Evolutionary conservation across 2,113 vertebrate genomes (phyloP), one percentile per base, ranked within the genome.

Genomic region (Oophaga pumilio): DNA sequence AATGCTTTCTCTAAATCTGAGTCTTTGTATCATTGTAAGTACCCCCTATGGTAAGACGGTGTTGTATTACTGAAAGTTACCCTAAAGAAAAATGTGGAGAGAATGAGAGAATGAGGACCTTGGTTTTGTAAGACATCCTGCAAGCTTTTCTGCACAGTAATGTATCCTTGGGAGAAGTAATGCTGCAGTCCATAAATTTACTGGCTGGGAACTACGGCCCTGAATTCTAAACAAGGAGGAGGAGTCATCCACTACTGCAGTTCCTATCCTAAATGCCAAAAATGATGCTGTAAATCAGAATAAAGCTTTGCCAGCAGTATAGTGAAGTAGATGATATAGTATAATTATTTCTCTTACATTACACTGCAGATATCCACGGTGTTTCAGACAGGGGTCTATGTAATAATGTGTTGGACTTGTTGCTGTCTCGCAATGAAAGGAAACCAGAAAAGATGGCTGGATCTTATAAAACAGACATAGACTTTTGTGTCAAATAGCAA

Each of bases 151-250:
- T 74, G 28, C 71, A 20, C 71, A 49, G 71, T 49, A 74, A 74
- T 74, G 71, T 74, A 74, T 50, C 33, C 43, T 49, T 74, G 71
- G 43, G 49, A 50, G 69, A 74, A 74, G 71, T 49, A 74, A 43
- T 49, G 71, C 71, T 74, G 71, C 71, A 74, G 33, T 74, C 43
- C 18, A 74, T 74, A 74, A 49, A 74, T 74, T 74, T 74, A 20
- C 71, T 74, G 71, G 20, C 69, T 73, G 14, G 28, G 49, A 74
- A 74, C 71, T 73, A 73, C 8, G 69, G 28, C 33, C 69, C 69
- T 49, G 71, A 74, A 74, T 74, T 49, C 50, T 74, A 74, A 74
- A 22, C 71, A 74, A 49, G 71, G 10, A 43, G 71, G 71, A 49
- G 71, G 71, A 74, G 33, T 22, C 71, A 74, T 74, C 49, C 18